phyloP scores from a whole-genome alignment of 2,113 vertebrate species.

The Oostethus manadensis region DNA sequence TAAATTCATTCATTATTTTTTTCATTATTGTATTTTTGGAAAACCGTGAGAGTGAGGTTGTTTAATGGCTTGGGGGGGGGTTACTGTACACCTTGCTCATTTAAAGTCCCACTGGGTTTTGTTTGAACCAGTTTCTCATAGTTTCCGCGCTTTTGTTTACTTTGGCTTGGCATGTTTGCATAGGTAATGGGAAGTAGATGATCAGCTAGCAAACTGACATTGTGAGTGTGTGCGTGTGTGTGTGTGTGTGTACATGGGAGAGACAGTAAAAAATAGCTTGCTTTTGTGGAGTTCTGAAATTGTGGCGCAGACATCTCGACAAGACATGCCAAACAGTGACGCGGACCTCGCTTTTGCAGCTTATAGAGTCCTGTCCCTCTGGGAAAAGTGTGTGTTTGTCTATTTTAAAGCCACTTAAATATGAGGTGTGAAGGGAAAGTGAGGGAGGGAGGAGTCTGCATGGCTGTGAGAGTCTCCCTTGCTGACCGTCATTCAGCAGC shows the following conservation, averaged over 20 bases:
- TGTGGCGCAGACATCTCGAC: no score
- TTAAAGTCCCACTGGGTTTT: neutral
- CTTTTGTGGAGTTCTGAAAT: no score
- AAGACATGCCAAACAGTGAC: no score
- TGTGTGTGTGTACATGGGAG: neutral
- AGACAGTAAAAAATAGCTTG: no score
- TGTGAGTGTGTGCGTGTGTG: neutral
- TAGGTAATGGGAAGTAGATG: neutral
- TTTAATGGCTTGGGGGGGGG: no score
- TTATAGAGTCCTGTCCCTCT: no score
- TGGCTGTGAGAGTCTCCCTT: constrained; percentile 2
- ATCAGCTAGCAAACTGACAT: neutral
- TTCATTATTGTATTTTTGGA: no score
- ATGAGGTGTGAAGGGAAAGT: constrained; percentile 17
- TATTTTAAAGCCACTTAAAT: constrained; percentile 26
- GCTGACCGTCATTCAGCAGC: constrained; percentile 28
- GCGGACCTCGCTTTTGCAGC: no score
- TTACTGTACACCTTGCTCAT: neutral
- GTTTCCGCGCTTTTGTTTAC: neutral
- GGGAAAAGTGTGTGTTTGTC: neutral
- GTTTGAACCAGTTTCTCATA: neutral
- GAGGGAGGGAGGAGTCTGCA: constrained; percentile 43
- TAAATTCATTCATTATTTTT: no score
- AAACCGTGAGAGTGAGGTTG: no score
- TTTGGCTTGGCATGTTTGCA: constrained; percentile 15